Conservation (phyloP, 2,113 vertebrate genomes). For the Mustelus asterias region DNA sequence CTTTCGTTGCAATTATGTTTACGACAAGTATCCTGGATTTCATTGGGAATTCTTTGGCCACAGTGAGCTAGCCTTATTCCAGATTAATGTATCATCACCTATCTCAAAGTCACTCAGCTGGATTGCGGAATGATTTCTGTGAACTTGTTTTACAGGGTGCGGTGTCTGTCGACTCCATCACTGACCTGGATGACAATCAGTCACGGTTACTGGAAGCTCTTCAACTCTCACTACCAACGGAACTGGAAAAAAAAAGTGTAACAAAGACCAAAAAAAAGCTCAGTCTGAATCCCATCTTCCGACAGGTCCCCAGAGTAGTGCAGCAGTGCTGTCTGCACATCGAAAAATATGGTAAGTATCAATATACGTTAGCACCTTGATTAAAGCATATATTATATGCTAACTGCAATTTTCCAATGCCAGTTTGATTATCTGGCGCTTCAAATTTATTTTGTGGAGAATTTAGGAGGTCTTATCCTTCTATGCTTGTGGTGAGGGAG, state of each 20-base stretch:
- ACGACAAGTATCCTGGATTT: background rate
- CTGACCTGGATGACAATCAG: conserved; percentile 73
- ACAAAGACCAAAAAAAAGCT: conserved; percentile 59
- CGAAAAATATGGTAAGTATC: conserved; percentile 62
- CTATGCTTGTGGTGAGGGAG: too few species aligned
- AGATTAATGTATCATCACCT: background rate
- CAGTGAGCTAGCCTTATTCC: background rate
- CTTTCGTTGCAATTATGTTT: background rate
- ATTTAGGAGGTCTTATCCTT: too few species aligned
- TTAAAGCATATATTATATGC: background rate
- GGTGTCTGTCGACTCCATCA: conserved; percentile 78
- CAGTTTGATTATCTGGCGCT: background rate
- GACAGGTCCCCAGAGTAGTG: conserved; percentile 79
- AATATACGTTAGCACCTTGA: background rate
- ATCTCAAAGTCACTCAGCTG: background rate
- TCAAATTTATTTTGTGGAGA: background rate
- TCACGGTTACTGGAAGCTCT: conserved; percentile 79
- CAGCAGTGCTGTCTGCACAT: conserved; percentile 83
- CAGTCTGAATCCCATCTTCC: conserved; percentile 82
- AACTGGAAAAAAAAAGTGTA: conserved; percentile 65
- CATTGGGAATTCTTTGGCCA: background rate
- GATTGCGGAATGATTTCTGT: background rate
- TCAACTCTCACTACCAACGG: conserved; percentile 77
- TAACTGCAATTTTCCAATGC: background rate
- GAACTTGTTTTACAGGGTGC: conserved; percentile 62